Evolutionary conservation across 2,797 vertebrate species (phyloP), one percentile per base, ranked within the genome.

Genomic region (Argentina silus): DNA sequence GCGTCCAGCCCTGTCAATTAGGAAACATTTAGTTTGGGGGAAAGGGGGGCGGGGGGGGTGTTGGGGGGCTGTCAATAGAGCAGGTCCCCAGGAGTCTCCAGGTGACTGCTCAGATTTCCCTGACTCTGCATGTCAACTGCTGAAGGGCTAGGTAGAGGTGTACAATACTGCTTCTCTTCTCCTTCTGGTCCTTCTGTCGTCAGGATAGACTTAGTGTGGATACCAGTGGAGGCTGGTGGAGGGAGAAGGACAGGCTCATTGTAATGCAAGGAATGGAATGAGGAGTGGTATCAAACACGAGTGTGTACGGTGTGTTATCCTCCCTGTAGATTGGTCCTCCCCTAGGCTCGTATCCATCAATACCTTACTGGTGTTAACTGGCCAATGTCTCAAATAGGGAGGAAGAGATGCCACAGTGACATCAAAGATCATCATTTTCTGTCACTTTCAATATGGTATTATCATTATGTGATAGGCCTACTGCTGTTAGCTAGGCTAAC

Each of bases 101-200:
- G 36, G 23, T 55, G 50, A 68, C 27, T 63, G 27, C 66, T 68
- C 27, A 17, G 9, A 53, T 68, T 56, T 69, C 73, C 70, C 73
- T 65, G 57, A 67, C 77, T 79, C 67, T 55, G 60, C 74, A 50
- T 14, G 51, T 79, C 61, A 62, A 44, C 67, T 70, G 47, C 48
- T 57, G 42, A 56, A n/a, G n/a, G 47, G 61, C 71, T 14, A 9
- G 43, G 70, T 65, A 59, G 72, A 77, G 67, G 44, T 61, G 45
- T 63, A 83, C 83, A 81, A 81, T 73, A 73, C 61, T 69, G 47
- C 36, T 76, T 75, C 79, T 83, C 80, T 82, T 78, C 72, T 77
- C 57, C 56, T 19, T 27, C 15, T 63, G 27, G 70, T 77, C 57
- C 56, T 19, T 27, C 15, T 63, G 27, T 68, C 45, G 21, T 55